These are phyloP conservation scores for Bembecia ichneumoniformis DNA, from an alignment of 2,888 invertebrate genomes.

Conservation along the genomic window DNA sequence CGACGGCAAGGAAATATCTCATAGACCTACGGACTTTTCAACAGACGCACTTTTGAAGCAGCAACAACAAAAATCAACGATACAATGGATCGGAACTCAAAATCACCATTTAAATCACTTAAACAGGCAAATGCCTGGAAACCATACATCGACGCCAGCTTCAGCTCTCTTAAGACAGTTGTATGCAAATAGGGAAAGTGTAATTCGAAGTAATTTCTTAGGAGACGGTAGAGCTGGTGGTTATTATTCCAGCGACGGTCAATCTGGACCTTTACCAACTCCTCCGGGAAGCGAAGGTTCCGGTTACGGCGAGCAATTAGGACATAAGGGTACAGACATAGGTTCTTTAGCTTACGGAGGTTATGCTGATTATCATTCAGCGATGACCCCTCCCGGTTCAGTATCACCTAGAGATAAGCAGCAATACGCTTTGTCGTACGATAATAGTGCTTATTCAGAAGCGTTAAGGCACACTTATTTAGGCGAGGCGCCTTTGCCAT, in stretches of 20 bases:
- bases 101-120: conserved; percentile 75
- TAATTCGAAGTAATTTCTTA: conserved; percentile 88
- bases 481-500: conserved; percentile 75
- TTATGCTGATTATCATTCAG: conserved; percentile 88
- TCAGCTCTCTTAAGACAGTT: conserved; percentile 90
- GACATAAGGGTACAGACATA: conserved; percentile 72
- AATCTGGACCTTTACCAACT: conserved; percentile 85
- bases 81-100: conserved; percentile 94
- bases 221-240: conserved; percentile 63
- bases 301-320: conserved; percentile 75
- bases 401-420: conserved; percentile 93
- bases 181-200: conserved; percentile 94
- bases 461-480: conserved; percentile 71
- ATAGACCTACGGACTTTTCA: conserved; percentile 89
- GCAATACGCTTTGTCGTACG: conserved; percentile 69
- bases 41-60: conserved; percentile 88
- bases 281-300: conserved; percentile 92
- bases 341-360: conserved; percentile 74
- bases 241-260: conserved; percentile 72
- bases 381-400: conserved; percentile 97
- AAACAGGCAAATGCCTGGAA: conserved; percentile 72
- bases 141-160: conserved; percentile 81
- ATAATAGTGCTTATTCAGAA: conserved; percentile 76
- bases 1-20: conserved; percentile 68
- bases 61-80: conserved; percentile 82